Conservation (phyloP, 2,113 vertebrate species). For the Neofelis nebulosa region DNA sequence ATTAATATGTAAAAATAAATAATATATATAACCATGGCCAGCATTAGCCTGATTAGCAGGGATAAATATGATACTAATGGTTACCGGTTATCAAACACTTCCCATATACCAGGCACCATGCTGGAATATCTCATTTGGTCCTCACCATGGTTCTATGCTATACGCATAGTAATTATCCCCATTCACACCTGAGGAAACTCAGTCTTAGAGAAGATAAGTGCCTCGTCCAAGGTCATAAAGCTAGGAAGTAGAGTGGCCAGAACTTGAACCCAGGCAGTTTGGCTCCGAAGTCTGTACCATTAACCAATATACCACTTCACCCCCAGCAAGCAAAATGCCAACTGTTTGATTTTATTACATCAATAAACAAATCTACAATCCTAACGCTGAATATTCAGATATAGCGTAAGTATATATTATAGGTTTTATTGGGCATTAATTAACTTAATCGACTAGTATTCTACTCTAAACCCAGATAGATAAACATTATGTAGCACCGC, state of each 20-base stretch:
- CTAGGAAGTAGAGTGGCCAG: background rate
- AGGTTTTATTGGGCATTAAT: constrained; percentile 29
- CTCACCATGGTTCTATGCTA: background rate
- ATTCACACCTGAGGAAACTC: background rate
- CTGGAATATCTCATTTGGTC: background rate
- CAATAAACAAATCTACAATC: constrained; percentile 29
- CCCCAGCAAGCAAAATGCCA: background rate
- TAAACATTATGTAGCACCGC: background rate
- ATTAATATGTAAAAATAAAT: constrained; percentile 27
- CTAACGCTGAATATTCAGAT: background rate
- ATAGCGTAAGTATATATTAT: background rate
- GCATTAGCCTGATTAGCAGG: background rate
- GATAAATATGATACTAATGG: constrained; percentile 31
- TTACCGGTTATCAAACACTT: background rate
- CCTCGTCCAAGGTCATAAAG: background rate
- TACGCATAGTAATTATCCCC: background rate
- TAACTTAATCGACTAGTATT: background rate
- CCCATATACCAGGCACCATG: background rate
- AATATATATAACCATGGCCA: background rate
- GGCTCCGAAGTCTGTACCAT: background rate
- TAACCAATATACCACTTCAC: background rate
- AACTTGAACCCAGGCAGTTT: constrained; percentile 38
- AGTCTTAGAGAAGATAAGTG: background rate
- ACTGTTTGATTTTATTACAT: background rate
- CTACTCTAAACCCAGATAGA: background rate